Conservation (phyloP, 2,797 vertebrate species). For the Heterohyrax brucei region DNA sequence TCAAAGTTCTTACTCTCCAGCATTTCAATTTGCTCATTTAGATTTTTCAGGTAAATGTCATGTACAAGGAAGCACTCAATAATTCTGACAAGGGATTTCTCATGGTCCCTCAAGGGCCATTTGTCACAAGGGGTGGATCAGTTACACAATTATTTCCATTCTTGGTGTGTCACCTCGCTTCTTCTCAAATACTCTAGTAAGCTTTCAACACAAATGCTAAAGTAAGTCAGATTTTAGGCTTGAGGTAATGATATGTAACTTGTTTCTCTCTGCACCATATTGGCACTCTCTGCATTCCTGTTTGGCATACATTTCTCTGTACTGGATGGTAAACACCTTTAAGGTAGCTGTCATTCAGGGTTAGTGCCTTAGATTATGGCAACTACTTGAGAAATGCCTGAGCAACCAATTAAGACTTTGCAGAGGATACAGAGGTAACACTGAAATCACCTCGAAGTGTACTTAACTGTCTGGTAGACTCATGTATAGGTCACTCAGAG, state of each 20-base stretch:
- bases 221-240: constrained; percentile 1
- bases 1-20: neutral
- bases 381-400: neutral
- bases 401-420: neutral
- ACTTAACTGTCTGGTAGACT: neutral
- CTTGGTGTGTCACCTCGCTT: neutral
- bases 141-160: neutral
- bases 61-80: neutral
- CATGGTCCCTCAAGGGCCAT: neutral
- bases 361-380: neutral
- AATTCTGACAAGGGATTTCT: constrained; percentile 3
- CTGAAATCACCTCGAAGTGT: neutral
- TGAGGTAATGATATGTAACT: neutral
- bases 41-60: neutral
- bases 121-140: neutral
- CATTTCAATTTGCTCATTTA: neutral
- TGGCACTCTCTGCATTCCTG: neutral
- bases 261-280: neutral
- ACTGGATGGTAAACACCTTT: neutral
- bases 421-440: neutral
- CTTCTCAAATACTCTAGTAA: neutral
- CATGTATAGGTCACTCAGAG: neutral
- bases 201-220: neutral
- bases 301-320: neutral
- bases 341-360: neutral